These are phyloP conservation scores for Harmothoe impar DNA, from an alignment of 2,888 invertebrate genomes.

Conservation along the genomic window DNA sequence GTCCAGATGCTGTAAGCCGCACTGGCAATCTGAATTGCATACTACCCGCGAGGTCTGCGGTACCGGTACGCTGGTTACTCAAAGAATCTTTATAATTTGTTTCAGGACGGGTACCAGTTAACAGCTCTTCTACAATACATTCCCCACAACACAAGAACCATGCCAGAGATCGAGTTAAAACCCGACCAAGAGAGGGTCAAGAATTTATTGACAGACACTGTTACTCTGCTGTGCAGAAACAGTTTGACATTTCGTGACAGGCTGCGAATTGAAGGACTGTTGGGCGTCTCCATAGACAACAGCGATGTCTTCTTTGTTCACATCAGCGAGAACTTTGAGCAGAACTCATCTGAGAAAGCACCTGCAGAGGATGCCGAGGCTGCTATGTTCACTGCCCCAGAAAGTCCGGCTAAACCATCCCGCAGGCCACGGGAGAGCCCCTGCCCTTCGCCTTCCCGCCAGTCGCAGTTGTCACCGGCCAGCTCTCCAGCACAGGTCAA, in stretches of 20 bases:
- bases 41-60: too few relatives aligned
- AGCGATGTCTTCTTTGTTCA: constrained; percentile 68
- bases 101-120: background rate
- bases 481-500: background rate
- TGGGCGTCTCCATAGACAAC: constrained; percentile 68
- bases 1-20: too few relatives aligned
- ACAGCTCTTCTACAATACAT: background rate
- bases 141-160: background rate
- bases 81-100: background rate
- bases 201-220: constrained; percentile 67
- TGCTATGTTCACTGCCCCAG: constrained; percentile 10
- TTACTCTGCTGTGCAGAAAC: constrained; percentile 68
- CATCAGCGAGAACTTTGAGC: constrained; percentile 66
- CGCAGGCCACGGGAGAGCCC: background rate
- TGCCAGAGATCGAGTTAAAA: constrained; percentile 61
- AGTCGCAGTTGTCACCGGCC: background rate
- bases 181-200: constrained; percentile 68
- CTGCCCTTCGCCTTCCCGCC: background rate
- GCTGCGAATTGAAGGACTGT: constrained; percentile 66
- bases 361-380: background rate
- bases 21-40: too few relatives aligned
- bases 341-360: background rate
- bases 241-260: constrained; percentile 65
- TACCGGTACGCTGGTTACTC: too few relatives aligned
- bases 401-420: background rate